A percentile compares a stretch with the other conserved stretches of the same genome.
These are phyloP conservation scores for Syrista parreyssii DNA, from an alignment of 2,888 invertebrate genomes.

Conservation along the genomic window DNA sequence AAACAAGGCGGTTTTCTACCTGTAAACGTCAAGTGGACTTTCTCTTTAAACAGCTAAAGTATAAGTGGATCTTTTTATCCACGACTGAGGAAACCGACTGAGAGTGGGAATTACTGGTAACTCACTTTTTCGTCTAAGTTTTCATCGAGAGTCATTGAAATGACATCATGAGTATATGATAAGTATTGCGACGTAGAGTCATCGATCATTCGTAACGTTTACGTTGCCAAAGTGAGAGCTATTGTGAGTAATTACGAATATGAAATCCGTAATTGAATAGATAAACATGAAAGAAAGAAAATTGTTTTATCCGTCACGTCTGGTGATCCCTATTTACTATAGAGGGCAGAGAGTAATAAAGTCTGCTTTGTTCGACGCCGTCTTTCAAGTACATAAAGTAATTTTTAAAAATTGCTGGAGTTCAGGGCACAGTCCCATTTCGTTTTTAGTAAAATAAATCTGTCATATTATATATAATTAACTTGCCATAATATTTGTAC, in stretches of 20 bases:
- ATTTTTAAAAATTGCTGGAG: not conserved
- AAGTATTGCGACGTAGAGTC: not conserved
- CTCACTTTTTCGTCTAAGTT: not conserved
- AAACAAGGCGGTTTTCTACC: not conserved
- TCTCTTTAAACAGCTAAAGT: not conserved
- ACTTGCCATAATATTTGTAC: not conserved
- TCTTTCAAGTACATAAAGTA: not conserved
- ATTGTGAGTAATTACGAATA: not conserved
- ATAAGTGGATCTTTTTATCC: not conserved
- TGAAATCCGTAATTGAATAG: not conserved
- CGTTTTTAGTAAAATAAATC: not conserved
- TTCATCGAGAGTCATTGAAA: not conserved
- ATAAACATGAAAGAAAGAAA: not conserved
- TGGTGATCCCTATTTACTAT: not conserved
- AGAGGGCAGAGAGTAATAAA: not conserved
- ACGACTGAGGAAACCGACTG: not conserved
- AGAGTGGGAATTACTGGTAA: not conserved
- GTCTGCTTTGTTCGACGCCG: not conserved
- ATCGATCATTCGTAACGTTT: not conserved
- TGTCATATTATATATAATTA: not conserved
- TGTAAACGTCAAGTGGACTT: not conserved
- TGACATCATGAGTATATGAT: slow-evolving; percentile 1
- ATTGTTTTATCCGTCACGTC: not conserved
- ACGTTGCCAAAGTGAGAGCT: not conserved
- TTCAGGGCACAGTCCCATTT: not conserved